Base-by-base conservation (phyloP, 2,888 invertebrate species). In the Spilosoma lubricipeda region DNA sequence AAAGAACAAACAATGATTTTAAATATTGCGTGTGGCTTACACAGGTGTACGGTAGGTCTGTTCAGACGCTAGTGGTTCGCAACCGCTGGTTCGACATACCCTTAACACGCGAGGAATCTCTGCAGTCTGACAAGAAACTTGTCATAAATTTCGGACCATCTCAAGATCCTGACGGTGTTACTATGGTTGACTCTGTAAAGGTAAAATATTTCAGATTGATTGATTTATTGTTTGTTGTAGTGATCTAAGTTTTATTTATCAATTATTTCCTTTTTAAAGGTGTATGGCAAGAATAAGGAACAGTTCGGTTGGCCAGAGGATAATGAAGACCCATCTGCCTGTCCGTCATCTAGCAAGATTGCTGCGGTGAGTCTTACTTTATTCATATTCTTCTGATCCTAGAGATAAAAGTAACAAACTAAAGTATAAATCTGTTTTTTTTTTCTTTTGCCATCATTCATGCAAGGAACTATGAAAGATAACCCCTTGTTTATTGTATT, bases 271-370 rank as follows among this genome's bases (percentile, higher is more conserved):
- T 45, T 84, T 52, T 56, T 1, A n/a, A 56, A 97, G 97, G 87
- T 96, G 2, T 99, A 99, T 90, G 99, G 99, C 1, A 99, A 99
- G 94, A 98, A 98, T 2, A 99, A 99, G 92, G 99, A 99, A 90
- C 96, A 98, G 1, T 99, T 99, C 89, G 99, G 99, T 65, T 99
- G 99, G 99, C 99, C 99, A 0, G 99, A 99, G 90, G 99, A 99
- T 88, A 97, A 97, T 15, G 99, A 99, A 87, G 99, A 99, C 74
- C 93, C 95, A 3, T 93, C 94, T 1, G 90, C 94, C 23, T 95
- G 95, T 72, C 90, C 94, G 1, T 94, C 95, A 1, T 91, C 95
- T 0, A 95, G 93, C 82, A 95, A 96, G 88, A 90, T 94, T 2
- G 90, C 93, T 63, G 93, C 93, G 86, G 94, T 95, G 88, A 79